Base-by-base conservation (phyloP, 1,140 invertebrate genomes). In the Drosophila punjabiensis region DNA sequence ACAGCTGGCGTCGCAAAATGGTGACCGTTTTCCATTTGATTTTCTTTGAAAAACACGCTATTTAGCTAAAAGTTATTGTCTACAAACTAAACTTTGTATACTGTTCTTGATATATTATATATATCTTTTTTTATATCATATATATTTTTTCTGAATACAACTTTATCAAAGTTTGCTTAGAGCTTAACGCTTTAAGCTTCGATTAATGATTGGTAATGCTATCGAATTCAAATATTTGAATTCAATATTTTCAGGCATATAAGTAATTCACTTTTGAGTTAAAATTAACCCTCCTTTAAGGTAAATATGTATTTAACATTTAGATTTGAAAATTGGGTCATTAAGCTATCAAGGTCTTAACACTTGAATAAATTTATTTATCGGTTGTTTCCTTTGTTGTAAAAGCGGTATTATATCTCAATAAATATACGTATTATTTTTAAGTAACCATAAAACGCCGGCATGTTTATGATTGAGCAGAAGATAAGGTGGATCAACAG, bases 401-500 rank as follows among this genome's bases (percentile, higher is more conserved):
- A 18, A 1, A n/a, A 3, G 50, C 10, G 16, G 16, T 52, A 55
- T 55, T 55, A 56, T 37, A 37, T 8, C 50, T 33, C 14, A n/a
- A 39, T 56, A 24, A 56, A 37, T 56, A 11, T 11, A 24, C 33
- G 4, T 56, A 10, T 56, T 58, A 11, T n/a, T n/a, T 39, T 58
- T 37, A 39, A 16, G 5, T 20, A 20, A 56, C 14, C 53, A 37
- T 37, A 24, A 24, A 58, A 10, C 5, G 16, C 9, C 14, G 53
- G 8, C 20, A 6, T 37, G 33, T 56, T 37, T 56, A 37, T 37
- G 2, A 56, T 37, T 1, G 18, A 35, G 53, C 32, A 56, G 9
- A 37, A 37, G 33, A 58, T 39, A 58, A 16, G 18, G 33, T 1
- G 53, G 55, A 56, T 56, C 35, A 56, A 37, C 55, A 9, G 20